These are phyloP conservation scores for Morpho achilles DNA, from an alignment of 2,888 invertebrate species.

Conservation along the genomic window DNA sequence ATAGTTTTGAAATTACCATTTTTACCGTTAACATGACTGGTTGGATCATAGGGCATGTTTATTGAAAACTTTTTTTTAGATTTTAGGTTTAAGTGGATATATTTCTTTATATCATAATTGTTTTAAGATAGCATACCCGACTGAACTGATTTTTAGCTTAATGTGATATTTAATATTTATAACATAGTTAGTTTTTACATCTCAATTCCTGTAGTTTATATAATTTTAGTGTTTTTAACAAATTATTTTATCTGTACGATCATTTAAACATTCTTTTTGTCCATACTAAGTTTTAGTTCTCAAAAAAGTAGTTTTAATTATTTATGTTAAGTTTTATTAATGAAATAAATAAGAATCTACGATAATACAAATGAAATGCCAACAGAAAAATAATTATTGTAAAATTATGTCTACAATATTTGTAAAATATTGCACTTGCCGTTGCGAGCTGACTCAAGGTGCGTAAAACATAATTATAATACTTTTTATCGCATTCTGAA, in stretches of 20 bases:
- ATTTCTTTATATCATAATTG: constrained; percentile 12
- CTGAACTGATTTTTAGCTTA: constrained; percentile 76
- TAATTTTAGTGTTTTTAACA: constrained; percentile 20
- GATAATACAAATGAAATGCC: neutral
- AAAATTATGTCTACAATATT: neutral
- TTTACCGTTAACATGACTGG: too few relatives aligned
- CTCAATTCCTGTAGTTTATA: constrained; percentile 19
- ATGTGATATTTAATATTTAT: constrained; percentile 78
- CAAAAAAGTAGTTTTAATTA: neutral
- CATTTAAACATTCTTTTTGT: constrained; percentile 1
- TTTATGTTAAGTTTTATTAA: neutral
- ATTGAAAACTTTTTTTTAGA: neutral
- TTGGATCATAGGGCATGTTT: too few relatives aligned
- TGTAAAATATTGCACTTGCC: constrained; percentile 14
- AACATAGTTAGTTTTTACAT: constrained; percentile 54
- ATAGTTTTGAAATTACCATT: too few relatives aligned
- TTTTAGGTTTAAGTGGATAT: neutral
- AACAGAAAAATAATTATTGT: neutral
- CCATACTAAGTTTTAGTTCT: neutral
- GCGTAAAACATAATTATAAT: constrained; percentile 4
- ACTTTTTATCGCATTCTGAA: too few relatives aligned
- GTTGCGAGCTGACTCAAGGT: constrained; percentile 18
- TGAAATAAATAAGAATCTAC: neutral
- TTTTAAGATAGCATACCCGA: constrained; percentile 59
- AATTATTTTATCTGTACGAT: constrained; percentile 17